Evolutionary conservation across 2,113 vertebrate species (phyloP).

Genomic region (Sakesphorus luctuosus): DNA sequence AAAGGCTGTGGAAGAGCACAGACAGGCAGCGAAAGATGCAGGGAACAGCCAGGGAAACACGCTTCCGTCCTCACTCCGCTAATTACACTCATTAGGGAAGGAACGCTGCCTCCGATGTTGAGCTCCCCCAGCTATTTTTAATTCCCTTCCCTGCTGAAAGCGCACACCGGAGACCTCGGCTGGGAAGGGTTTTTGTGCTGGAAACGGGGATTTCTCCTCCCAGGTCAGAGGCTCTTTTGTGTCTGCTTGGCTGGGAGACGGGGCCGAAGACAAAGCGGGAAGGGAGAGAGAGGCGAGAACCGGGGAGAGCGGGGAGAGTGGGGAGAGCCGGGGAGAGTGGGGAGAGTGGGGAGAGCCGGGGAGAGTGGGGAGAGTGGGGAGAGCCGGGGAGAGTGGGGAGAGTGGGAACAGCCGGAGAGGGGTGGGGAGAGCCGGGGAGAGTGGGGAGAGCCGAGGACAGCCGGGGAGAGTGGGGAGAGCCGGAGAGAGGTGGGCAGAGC

Average conservation of each 20-base stretch:
- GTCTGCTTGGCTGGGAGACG: constrained; percentile 57
- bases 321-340: constrained; percentile 17
- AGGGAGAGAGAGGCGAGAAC: background rate
- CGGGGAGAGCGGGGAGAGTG: background rate
- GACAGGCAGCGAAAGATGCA: background rate
- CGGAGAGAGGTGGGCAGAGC: background rate
- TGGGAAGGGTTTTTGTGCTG: background rate
- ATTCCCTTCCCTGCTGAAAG: background rate
- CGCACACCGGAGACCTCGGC: background rate
- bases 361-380: background rate
- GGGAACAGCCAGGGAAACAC: background rate
- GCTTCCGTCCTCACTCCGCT: background rate
- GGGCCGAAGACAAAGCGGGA: constrained; percentile 53
- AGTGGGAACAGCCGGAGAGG: too few relatives aligned
- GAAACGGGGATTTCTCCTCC: background rate
- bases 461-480: background rate
- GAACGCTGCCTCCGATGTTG: background rate
- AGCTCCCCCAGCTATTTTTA: constrained; percentile 11
- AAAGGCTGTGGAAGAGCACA: background rate
- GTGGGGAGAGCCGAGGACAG: too few relatives aligned
- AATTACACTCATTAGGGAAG: constrained; percentile 37
- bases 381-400: background rate
- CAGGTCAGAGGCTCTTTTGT: constrained; percentile 56
- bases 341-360: constrained; percentile 37
- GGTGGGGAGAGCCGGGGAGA: background rate